Base-by-base conservation (phyloP, 2,797 vertebrate genomes). In the Hydrophis major region DNA sequence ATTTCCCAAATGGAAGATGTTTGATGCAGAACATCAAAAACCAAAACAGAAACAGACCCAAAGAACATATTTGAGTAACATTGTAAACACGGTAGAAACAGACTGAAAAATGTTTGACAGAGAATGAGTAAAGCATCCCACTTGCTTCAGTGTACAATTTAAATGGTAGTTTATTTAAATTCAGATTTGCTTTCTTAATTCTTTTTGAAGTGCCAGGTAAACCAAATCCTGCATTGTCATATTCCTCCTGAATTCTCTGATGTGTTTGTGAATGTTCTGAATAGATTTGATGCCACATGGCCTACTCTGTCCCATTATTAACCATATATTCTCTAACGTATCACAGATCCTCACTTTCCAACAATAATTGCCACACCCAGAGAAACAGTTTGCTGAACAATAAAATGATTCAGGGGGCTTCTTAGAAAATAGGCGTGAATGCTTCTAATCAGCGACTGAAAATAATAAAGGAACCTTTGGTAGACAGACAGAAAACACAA, bases 21-120 rank as follows among this genome's bases (percentile, higher is more conserved):
- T 95, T 92, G 93, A 92, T 92, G 95, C n/a, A 94, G 37, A 93
- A 89, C 94, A 50, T 95, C 93, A 74, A 87, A 89, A 87, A 93
- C 94, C 83, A 93, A 95, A 95, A 4, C 20, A 57, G 27, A 69
- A 93, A 93, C 83, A 94, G 95, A 95, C 4, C 88, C 95, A 96
- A 93, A 90, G 92, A 95, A 95, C 90, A 94, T 95, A 95, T 91
- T 87, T 28, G 6, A 94, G 93, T 94, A 96, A 61, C 50, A 88
- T 27, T 1, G 1, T 12, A 94, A 60, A 59, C 89, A 94, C 92
- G 95, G 94, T 50, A 6, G 32, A 96, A 96, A 94, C 4, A 0
- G 59, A 94, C 78, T 94, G 88, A 95, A 96, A 93, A 95, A 16
- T 22, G 28, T 59, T 47, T 57, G 55, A 27, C 1, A 22, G 25